Percentiles rank a stretch among this genome's conserved stretches.
These are phyloP conservation scores for Exephanes ischioxanthus DNA, from an alignment of 2,888 invertebrate genomes.

Conservation along the genomic window DNA sequence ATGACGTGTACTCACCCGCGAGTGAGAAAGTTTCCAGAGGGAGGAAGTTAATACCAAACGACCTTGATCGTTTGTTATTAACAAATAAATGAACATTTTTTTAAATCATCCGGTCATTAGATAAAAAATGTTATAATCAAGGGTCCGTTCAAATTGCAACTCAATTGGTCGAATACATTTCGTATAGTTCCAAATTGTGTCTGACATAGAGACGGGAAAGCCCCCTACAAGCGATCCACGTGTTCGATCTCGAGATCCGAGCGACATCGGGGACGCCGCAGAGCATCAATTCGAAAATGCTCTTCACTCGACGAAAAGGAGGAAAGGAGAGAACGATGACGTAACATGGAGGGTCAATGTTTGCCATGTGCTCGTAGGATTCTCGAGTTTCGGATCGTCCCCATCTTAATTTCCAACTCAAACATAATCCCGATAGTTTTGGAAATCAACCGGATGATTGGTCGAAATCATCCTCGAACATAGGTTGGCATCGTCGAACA, in stretches of 20 bases:
- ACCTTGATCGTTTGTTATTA: too few relatives aligned
- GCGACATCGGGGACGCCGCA: conserved; percentile 20
- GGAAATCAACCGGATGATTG: background rate
- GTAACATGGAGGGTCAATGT: conserved; percentile 68
- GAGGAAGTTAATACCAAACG: too few relatives aligned
- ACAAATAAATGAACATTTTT: too few relatives aligned
- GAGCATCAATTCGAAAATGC: conserved; percentile 43
- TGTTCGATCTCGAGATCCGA: conserved; percentile 26
- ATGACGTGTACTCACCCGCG: too few relatives aligned
- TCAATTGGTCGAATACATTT: too few relatives aligned
- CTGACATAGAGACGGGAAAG: background rate
- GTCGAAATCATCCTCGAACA: background rate
- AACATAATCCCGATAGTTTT: conserved; percentile 55
- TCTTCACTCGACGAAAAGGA: conserved; percentile 17
- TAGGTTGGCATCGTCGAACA: too few relatives aligned
- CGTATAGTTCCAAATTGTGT: background rate
- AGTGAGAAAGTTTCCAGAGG: too few relatives aligned
- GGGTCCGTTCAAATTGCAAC: too few relatives aligned
- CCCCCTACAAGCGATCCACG: background rate
- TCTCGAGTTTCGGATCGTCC: conserved; percentile 59
- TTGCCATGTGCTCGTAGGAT: conserved; percentile 55
- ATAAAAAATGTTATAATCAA: too few relatives aligned
- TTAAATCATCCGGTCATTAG: too few relatives aligned
- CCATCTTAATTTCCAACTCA: conserved; percentile 67
- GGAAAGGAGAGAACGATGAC: conserved; percentile 49